phyloP scores from a whole-genome alignment of 2,797 vertebrate species.

The Chaetodon trifasciatus region DNA sequence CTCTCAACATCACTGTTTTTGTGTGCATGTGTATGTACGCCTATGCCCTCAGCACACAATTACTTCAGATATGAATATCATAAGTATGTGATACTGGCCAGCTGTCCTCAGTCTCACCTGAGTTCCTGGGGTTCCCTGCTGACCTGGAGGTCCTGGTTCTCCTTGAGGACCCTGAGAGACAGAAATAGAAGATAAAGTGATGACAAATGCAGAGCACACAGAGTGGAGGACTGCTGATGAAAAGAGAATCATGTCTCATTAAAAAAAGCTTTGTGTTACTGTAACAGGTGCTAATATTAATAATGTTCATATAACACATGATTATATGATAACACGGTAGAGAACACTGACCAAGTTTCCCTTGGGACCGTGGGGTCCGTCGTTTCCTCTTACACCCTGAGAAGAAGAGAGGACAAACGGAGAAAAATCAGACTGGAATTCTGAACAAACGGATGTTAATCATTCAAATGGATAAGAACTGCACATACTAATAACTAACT shows the following conservation, averaged over 20 bases:
- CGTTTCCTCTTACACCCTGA: conserved; percentile 93
- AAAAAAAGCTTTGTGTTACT: not conserved
- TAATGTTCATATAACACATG: not conserved
- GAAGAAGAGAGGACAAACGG: conserved; percentile 8
- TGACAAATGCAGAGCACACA: not conserved
- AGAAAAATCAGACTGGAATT: conserved; percentile 12
- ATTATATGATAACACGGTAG: not conserved
- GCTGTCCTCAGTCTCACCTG: conserved; percentile 82
- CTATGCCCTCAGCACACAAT: not conserved
- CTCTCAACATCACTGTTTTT: accelerated
- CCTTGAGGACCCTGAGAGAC: conserved; percentile 90
- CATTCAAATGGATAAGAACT: not conserved
- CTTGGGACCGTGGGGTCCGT: conserved; percentile 92
- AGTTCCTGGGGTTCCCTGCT: conserved; percentile 91
- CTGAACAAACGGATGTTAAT: not conserved
- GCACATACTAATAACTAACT: not conserved
- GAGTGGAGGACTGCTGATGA: not conserved
- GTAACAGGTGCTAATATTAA: not conserved
- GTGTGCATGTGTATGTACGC: accelerated
- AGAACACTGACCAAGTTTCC: conserved; percentile 91
- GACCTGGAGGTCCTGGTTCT: conserved; percentile 93
- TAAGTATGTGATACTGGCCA: not conserved
- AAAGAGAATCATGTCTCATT: not conserved
- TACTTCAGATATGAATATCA: not conserved
- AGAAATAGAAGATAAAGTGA: not conserved